phyloP scores from a whole-genome alignment of 2,113 vertebrate species.

The Pteruthius melanotis region DNA sequence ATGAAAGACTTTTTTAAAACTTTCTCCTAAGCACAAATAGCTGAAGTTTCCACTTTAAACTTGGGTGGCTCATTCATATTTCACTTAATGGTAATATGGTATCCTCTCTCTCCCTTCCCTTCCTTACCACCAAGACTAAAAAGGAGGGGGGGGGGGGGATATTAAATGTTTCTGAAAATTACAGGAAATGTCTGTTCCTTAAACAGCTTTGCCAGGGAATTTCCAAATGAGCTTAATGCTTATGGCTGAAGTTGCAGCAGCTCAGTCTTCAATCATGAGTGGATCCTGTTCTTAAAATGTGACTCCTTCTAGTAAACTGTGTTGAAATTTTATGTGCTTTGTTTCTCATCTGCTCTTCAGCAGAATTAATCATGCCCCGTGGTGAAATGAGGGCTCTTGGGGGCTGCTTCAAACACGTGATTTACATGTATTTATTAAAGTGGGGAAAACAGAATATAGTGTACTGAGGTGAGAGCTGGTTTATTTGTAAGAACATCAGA shows the following conservation, averaged over 20 bases:
- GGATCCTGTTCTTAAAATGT: background rate
- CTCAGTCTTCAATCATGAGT: background rate
- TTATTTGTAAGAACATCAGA: background rate
- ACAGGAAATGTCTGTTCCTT: slow-evolving; percentile 61
- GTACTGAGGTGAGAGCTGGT: background rate
- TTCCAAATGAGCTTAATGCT: slow-evolving; percentile 43
- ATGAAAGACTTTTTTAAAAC: background rate
- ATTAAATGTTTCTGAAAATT: slow-evolving; percentile 59
- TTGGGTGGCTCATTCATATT: slow-evolving; percentile 58
- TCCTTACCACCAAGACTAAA: slow-evolving; percentile 20
- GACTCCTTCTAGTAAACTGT: background rate
- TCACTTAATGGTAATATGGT: slow-evolving; percentile 24
- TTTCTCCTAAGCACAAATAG: background rate
- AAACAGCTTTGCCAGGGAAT: slow-evolving; percentile 58
- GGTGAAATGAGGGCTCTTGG: background rate
- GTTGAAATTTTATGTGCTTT: background rate
- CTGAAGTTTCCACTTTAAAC: slow-evolving; percentile 48
- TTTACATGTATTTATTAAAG: background rate
- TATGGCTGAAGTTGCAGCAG: slow-evolving; percentile 21
- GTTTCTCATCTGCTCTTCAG: background rate
- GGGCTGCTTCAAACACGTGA: background rate
- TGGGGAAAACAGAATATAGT: background rate
- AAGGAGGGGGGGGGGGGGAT: background rate
- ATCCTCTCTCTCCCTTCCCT: background rate
- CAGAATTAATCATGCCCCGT: background rate